phyloP scores from a whole-genome alignment of 2,113 vertebrate genomes.

The Macquaria ambigua region DNA sequence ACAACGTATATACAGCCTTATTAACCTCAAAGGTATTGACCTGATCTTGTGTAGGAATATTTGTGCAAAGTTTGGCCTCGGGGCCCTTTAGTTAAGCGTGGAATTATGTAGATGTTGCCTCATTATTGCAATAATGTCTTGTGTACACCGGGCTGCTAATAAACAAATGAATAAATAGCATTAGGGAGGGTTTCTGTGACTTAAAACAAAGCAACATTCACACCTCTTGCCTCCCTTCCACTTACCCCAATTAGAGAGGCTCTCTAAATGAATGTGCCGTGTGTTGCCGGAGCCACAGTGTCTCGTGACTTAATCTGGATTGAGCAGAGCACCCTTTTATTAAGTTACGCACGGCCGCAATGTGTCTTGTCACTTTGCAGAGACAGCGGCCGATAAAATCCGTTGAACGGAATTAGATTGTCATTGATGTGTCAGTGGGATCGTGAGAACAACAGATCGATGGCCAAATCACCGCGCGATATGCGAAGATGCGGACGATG shows the following conservation, averaged over 20 bases:
- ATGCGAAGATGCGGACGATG: slow-evolving; percentile 67
- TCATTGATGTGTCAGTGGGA: slow-evolving; percentile 85
- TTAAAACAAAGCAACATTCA: slow-evolving; percentile 68
- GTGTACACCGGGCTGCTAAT: slow-evolving; percentile 66
- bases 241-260: slow-evolving; percentile 74
- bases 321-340: slow-evolving; percentile 82
- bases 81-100: slow-evolving; percentile 64
- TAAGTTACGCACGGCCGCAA: slow-evolving; percentile 83
- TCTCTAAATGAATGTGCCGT: slow-evolving; percentile 78
- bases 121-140: slow-evolving; percentile 73
- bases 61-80: slow-evolving; percentile 56
- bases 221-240: slow-evolving; percentile 51
- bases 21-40: slow-evolving; percentile 70
- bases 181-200: slow-evolving; percentile 37
- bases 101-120: slow-evolving; percentile 80
- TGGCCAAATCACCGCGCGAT: slow-evolving; percentile 75
- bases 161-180: slow-evolving; percentile 70
- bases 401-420: slow-evolving; percentile 86
- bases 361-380: slow-evolving; percentile 88
- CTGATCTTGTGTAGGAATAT: slow-evolving; percentile 68
- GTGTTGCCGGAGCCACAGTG: slow-evolving; percentile 59
- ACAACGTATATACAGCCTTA: slow-evolving; percentile 34
- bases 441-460: slow-evolving; percentile 87
- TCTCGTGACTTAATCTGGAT: slow-evolving; percentile 85
- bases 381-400: slow-evolving; percentile 83